Conservation (phyloP, 1,140 invertebrate genomes). For the Diprion similis region DNA sequence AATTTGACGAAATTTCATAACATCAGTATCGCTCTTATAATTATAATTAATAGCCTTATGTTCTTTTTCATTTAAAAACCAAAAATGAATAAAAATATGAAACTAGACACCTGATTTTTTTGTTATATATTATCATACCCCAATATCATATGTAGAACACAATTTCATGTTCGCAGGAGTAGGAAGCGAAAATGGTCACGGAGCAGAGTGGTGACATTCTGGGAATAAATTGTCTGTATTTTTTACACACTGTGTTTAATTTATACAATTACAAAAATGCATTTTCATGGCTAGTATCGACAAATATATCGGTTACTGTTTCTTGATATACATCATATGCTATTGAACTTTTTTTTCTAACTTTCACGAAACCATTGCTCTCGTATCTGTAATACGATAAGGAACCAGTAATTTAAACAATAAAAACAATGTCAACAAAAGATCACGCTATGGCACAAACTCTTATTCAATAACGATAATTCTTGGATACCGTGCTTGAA, state of each 20-base stretch:
- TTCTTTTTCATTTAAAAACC: neutral
- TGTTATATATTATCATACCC: neutral
- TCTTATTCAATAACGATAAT: constrained; percentile 20
- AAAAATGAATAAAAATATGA: constrained; percentile 1
- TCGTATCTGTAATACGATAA: constrained; percentile 24
- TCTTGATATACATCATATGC: neutral
- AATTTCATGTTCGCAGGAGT: too few species aligned
- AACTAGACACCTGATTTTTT: neutral
- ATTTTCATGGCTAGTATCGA: constrained; percentile 11
- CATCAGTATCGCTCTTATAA: neutral
- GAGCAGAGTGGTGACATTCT: neutral
- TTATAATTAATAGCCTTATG: neutral
- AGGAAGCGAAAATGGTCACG: too few species aligned
- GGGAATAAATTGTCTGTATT: constrained; percentile 37
- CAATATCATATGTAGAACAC: too few species aligned
- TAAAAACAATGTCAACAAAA: constrained; percentile 37
- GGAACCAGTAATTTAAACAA: neutral
- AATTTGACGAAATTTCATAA: neutral
- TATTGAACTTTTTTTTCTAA: neutral
- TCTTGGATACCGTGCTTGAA: neutral
- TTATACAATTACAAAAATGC: constrained; percentile 45
- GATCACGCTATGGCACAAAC: constrained; percentile 48
- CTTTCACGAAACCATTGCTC: constrained; percentile 17
- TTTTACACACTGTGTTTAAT: constrained; percentile 39
- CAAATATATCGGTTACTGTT: neutral